Evolutionary conservation across 2,113 vertebrate species (phyloP).

Genomic region (human (Homo sapiens)): GRCh38 chr11:44978501-44979000

Average conservation of each 20-base stretch:
- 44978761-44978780: background rate
- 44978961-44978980: rapidly evolving
- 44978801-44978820: rapidly evolving
- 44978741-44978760: background rate
- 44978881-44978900: too few species aligned
- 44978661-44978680: background rate
- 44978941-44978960: background rate
- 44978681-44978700: background rate
- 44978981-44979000: background rate
- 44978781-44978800: background rate
- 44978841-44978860: background rate
- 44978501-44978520: too few species aligned
- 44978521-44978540: too few species aligned
- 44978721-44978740: background rate
- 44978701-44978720: background rate
- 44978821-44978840: rapidly evolving
- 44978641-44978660: background rate
- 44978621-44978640: rapidly evolving
- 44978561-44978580: too few species aligned
- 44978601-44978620: rapidly evolving
- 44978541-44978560: too few species aligned
- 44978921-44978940: rapidly evolving
- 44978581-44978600: too few species aligned
- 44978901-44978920: background rate
- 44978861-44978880: background rate